These are phyloP conservation scores for Agrotis clavis DNA, from an alignment of 2,888 invertebrate species.

Conservation along the genomic window DNA sequence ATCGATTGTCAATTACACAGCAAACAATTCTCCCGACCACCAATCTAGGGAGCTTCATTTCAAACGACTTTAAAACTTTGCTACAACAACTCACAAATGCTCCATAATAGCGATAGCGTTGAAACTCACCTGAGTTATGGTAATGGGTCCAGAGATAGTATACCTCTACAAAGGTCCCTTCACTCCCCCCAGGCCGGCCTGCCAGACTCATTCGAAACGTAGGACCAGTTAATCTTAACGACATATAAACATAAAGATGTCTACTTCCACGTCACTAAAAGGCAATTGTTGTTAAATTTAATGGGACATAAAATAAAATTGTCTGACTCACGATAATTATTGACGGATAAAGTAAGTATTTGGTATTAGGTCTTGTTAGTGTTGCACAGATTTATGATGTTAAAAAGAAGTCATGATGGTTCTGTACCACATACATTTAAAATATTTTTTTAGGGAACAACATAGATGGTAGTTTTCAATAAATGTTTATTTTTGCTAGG, in stretches of 20 bases:
- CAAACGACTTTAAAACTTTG: slow-evolving; percentile 49
- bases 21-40: slow-evolving; percentile 27
- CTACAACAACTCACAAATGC: slow-evolving; percentile 61
- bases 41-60: slow-evolving; percentile 52
- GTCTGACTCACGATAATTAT: slow-evolving; percentile 81
- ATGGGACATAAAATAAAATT: slow-evolving; percentile 87
- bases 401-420: not conserved
- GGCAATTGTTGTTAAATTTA: slow-evolving; percentile 90
- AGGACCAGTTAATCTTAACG: slow-evolving; percentile 84
- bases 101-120: slow-evolving; percentile 63
- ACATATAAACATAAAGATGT: slow-evolving; percentile 87
- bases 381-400: slow-evolving; percentile 24
- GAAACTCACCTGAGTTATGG: slow-evolving; percentile 78
- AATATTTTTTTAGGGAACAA: too few species aligned
- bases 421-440: not conserved
- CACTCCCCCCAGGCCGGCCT: slow-evolving; percentile 39
- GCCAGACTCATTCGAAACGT: slow-evolving; percentile 65
- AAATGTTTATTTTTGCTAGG: not conserved
- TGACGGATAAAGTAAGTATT: slow-evolving; percentile 70
- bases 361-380: slow-evolving; percentile 54
- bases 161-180: slow-evolving; percentile 51
- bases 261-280: slow-evolving; percentile 85
- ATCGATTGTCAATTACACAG: slow-evolving; percentile 2
- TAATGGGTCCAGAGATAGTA: slow-evolving; percentile 76
- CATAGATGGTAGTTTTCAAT: not conserved